phyloP scores from a whole-genome alignment of 2,888 invertebrate species.

The Harpagoxenus sublaevis region DNA sequence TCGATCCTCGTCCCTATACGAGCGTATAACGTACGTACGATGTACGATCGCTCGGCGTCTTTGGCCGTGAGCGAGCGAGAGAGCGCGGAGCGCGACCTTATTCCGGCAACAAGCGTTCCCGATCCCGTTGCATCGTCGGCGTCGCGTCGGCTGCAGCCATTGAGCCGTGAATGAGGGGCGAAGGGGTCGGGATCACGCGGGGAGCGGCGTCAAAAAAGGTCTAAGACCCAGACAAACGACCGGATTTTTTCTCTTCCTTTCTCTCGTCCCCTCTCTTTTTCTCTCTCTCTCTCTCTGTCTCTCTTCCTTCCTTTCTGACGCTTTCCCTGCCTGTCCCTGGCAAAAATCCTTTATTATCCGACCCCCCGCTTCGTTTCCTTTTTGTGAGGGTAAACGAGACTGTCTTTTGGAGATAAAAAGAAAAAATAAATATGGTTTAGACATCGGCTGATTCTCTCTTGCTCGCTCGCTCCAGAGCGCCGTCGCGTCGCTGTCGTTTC shows the following conservation, averaged over 20 bases:
- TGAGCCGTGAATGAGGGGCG: no score
- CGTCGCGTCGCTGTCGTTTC: background rate
- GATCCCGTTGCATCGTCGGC: constrained; percentile 32
- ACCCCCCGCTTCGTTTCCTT: no score
- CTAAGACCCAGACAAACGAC: constrained; percentile 13
- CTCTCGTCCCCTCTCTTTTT: background rate
- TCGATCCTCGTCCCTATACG: background rate
- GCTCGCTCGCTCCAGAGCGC: background rate
- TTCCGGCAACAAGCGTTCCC: background rate
- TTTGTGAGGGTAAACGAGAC: background rate
- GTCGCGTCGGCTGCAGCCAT: no score
- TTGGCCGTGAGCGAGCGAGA: constrained; percentile 15
- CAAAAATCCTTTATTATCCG: background rate
- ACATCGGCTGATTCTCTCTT: background rate
- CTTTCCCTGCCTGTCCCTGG: background rate
- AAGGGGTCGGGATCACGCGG: no score
- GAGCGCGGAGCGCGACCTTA: constrained; percentile 40
- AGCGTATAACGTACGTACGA: background rate
- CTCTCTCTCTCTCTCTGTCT: background rate
- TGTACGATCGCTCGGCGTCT: constrained; percentile 17
- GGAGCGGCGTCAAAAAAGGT: no score
- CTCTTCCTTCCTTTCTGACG: constrained; percentile 23
- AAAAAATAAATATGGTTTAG: background rate
- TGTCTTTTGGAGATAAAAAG: background rate
- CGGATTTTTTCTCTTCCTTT: constrained; percentile 40